Evolutionary conservation across 2,888 invertebrate species (phyloP).

Genomic region (Eugnorisma glareosa): DNA sequence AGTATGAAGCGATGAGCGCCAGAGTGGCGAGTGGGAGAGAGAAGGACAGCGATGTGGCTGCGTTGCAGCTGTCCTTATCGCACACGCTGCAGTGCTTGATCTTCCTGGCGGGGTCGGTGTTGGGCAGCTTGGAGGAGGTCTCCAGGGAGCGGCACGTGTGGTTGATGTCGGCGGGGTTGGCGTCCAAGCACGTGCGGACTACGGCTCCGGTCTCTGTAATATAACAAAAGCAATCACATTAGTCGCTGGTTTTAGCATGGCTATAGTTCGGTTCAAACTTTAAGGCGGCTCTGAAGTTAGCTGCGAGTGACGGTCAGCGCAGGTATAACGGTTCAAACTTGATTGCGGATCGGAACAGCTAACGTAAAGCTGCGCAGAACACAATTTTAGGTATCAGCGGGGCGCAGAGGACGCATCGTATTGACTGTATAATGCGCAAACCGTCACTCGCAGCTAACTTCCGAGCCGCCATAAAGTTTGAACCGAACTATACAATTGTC

Average conservation of each 20-base stretch:
- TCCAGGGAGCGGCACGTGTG: constrained; percentile 79
- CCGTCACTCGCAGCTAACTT: too few species aligned
- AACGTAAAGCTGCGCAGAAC: too few species aligned
- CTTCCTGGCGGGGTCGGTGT: constrained; percentile 67
- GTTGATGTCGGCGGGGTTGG: constrained; percentile 78
- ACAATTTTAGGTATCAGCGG: too few species aligned
- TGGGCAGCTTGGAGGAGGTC: constrained; percentile 63
- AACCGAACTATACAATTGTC: too few species aligned
- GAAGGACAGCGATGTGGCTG: constrained; percentile 79
- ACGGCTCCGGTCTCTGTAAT: constrained; percentile 81
- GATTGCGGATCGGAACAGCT: too few species aligned
- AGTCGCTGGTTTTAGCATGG: neutral
- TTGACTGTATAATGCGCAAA: too few species aligned
- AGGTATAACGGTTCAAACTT: too few species aligned
- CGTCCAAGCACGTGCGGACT: constrained; percentile 84
- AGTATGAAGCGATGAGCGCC: constrained; percentile 79
- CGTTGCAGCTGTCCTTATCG: constrained; percentile 90
- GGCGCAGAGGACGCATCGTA: too few species aligned
- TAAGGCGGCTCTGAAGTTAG: too few species aligned
- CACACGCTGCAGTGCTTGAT: constrained; percentile 86
- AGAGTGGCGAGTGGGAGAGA: constrained; percentile 82
- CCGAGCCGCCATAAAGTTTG: too few species aligned
- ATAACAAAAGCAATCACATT: neutral
- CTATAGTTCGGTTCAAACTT: too few species aligned
- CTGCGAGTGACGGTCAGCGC: too few species aligned